Percentiles rank a stretch among this genome's conserved stretches.
Conservation (phyloP, 2,797 vertebrate species). For the Anisognathus igniventris region DNA sequence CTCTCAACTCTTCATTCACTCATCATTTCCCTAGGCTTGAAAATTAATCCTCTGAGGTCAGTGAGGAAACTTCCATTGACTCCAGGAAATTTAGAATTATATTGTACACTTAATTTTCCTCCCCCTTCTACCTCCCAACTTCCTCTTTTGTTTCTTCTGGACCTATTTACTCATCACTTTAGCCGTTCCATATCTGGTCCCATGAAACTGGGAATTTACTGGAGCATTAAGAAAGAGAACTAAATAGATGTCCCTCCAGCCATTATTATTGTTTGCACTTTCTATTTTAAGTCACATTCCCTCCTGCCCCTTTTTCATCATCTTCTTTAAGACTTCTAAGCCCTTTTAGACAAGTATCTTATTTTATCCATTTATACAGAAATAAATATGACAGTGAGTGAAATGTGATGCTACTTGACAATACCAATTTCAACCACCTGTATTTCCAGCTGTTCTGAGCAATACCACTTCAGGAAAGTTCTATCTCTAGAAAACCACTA, state of each 20-base stretch:
- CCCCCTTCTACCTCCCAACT: background rate
- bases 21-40: constrained; percentile 49
- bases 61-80: constrained; percentile 27
- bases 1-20: constrained; percentile 23
- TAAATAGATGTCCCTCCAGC: background rate
- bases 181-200: background rate
- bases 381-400: background rate
- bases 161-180: constrained; percentile 15
- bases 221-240: background rate
- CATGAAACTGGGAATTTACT: constrained; percentile 35
- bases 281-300: background rate
- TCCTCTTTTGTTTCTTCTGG: constrained; percentile 18
- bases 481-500: background rate
- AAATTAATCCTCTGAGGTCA: constrained; percentile 49
- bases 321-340: background rate
- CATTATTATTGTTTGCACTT: background rate
- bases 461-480: background rate
- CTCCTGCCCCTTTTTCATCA: background rate
- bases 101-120: background rate
- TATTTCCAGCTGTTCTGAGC: background rate
- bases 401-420: background rate
- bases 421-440: background rate
- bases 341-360: background rate
- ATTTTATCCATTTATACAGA: background rate
- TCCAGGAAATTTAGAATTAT: constrained; percentile 16